These are phyloP conservation scores for Mesodorylaimus sp. DNA, from an alignment of 2,888 invertebrate genomes.

Conservation along the genomic window DNA sequence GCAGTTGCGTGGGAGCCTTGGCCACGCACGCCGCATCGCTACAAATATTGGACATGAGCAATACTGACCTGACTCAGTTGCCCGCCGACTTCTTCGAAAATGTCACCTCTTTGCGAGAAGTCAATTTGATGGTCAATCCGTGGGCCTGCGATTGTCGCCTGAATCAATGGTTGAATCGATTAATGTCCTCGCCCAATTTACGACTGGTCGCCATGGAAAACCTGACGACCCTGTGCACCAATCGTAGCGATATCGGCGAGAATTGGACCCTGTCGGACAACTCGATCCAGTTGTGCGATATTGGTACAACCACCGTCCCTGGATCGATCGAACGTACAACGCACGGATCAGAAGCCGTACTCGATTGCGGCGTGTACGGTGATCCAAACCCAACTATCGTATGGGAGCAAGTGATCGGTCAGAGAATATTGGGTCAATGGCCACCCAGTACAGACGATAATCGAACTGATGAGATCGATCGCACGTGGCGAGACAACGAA, in stretches of 20 bases:
- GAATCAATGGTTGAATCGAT: background rate
- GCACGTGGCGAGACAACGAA: background rate
- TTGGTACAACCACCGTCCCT: background rate
- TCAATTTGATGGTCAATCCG: slow-evolving; percentile 1
- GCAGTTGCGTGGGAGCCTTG: background rate
- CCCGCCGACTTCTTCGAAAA: background rate
- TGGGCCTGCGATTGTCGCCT: slow-evolving; percentile 6
- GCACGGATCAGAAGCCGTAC: background rate
- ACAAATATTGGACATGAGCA: background rate
- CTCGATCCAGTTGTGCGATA: background rate
- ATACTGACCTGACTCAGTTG: background rate
- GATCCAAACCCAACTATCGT: background rate
- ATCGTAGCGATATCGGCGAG: too few relatives aligned
- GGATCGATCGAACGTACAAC: background rate
- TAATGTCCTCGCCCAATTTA: background rate
- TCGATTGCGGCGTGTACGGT: slow-evolving; percentile 2
- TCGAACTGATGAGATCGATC: too few relatives aligned
- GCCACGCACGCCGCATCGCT: background rate
- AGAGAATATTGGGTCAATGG: too few relatives aligned
- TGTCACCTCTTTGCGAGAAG: background rate
- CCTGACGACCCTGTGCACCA: background rate
- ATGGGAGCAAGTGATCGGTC: background rate
- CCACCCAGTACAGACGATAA: too few relatives aligned
- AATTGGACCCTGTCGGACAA: background rate
- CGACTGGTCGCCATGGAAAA: too few relatives aligned